These are phyloP conservation scores for Holothuria leucospilota DNA, from an alignment of 53 echinoderm and acorn worm genomes.

Conservation along the genomic window DNA sequence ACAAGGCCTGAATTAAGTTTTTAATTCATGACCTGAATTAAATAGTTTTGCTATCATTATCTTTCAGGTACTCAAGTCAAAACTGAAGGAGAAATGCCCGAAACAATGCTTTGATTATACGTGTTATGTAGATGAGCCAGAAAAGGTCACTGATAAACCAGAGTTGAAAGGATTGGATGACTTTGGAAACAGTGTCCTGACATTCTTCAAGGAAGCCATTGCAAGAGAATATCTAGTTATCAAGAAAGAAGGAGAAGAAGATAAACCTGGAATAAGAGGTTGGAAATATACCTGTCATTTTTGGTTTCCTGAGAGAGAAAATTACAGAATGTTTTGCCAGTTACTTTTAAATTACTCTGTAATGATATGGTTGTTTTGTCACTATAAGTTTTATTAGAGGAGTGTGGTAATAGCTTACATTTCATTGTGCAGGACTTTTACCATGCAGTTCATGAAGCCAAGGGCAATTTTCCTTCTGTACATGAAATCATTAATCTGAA, in stretches of 20 bases:
- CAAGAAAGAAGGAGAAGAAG: not conserved
- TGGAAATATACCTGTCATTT: not conserved
- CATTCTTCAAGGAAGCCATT: slow-evolving; percentile 88
- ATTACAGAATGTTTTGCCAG: too few species aligned
- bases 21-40: too few species aligned
- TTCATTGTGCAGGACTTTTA: too few species aligned
- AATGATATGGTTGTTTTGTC: too few species aligned
- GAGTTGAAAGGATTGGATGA: slow-evolving; percentile 77
- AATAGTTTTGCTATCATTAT: not conserved
- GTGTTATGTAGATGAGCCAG: slow-evolving; percentile 76
- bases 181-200: slow-evolving; percentile 76
- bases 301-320: not conserved
- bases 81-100: slow-evolving; percentile 69
- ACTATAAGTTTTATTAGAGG: too few species aligned
- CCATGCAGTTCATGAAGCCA: too few species aligned
- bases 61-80: slow-evolving; percentile 73
- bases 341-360: too few species aligned
- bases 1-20: too few species aligned
- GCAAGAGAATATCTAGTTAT: slow-evolving; percentile 69
- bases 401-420: too few species aligned
- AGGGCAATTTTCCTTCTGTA: too few species aligned
- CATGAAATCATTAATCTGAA: too few species aligned
- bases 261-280: slow-evolving; percentile 14
- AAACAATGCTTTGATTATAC: slow-evolving; percentile 63
- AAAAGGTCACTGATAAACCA: slow-evolving; percentile 43